Conservation (phyloP, 2,113 vertebrate genomes). For the Propithecus coquereli region DNA sequence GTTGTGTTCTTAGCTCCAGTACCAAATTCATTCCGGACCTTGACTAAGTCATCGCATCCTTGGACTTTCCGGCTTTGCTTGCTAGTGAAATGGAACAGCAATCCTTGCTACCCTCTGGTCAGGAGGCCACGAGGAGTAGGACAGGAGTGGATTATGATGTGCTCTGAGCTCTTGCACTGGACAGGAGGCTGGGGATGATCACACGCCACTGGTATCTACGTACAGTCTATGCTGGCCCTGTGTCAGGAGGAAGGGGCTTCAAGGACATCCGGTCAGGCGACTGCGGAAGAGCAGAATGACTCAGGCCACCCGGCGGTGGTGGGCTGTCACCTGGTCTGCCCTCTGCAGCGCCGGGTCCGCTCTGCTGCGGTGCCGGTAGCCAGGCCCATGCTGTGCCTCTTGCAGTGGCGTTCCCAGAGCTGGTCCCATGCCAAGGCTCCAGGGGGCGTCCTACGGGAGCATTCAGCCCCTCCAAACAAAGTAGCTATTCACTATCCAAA, state of each 20-base stretch:
- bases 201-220: rapidly evolving
- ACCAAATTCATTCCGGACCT: not conserved
- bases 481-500: not conserved
- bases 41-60: not conserved
- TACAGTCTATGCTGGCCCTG: not conserved
- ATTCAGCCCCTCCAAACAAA: not conserved
- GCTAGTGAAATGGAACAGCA: not conserved
- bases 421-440: not conserved
- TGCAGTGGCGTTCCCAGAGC: not conserved
- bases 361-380: not conserved
- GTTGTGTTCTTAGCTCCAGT: not conserved
- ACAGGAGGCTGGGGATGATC: rapidly evolving
- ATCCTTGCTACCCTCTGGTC: not conserved
- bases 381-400: rapidly evolving
- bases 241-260: not conserved
- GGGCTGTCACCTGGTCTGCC: not conserved
- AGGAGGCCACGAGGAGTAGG: rapidly evolving
- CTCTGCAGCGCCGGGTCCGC: not conserved
- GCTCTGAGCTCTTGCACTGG: not conserved
- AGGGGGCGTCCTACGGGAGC: not conserved
- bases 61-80: not conserved
- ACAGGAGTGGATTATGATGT: rapidly evolving
- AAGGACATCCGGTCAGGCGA: not conserved
- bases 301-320: rapidly evolving
- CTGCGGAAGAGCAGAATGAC: not conserved